Evolutionary conservation across 2,113 vertebrate species (phyloP).

Genomic region (Tauraco erythrolophus): DNA sequence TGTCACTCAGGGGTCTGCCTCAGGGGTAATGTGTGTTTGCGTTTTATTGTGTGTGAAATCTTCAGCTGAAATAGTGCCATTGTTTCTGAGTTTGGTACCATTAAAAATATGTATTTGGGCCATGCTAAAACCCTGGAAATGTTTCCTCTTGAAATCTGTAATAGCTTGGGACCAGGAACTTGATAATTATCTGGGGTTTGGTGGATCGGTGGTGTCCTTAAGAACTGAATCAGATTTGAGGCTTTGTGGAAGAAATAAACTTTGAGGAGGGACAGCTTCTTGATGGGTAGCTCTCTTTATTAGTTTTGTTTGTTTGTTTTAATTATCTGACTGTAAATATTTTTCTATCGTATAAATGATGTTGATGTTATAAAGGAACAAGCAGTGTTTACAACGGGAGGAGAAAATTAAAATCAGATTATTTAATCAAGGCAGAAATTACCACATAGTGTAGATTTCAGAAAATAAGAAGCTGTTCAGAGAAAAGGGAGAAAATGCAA

Average conservation of each 20-base stretch:
- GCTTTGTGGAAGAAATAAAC: background rate
- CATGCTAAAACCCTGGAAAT: background rate
- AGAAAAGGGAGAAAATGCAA: background rate
- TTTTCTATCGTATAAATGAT: background rate
- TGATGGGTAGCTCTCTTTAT: background rate
- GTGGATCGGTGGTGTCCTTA: background rate
- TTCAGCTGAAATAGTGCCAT: background rate
- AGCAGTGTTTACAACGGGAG: background rate
- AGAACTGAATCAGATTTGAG: background rate
- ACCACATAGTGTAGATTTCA: background rate
- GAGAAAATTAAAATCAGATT: slow-evolving; percentile 4
- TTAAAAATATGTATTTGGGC: background rate
- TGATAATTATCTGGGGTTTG: background rate
- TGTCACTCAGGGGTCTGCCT: slow-evolving; percentile 3
- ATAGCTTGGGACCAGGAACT: background rate
- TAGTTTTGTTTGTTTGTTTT: background rate
- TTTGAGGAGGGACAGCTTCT: background rate
- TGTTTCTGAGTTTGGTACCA: background rate
- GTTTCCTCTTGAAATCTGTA: background rate
- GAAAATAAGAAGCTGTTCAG: background rate
- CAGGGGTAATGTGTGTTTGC: background rate
- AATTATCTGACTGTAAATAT: slow-evolving; percentile 20
- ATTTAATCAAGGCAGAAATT: slow-evolving; percentile 13
- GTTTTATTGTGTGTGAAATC: background rate
- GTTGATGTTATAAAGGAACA: background rate